Evolutionary conservation across 2,888 invertebrate genomes (phyloP).

Genomic region (Blastobasis lacticolella): DNA sequence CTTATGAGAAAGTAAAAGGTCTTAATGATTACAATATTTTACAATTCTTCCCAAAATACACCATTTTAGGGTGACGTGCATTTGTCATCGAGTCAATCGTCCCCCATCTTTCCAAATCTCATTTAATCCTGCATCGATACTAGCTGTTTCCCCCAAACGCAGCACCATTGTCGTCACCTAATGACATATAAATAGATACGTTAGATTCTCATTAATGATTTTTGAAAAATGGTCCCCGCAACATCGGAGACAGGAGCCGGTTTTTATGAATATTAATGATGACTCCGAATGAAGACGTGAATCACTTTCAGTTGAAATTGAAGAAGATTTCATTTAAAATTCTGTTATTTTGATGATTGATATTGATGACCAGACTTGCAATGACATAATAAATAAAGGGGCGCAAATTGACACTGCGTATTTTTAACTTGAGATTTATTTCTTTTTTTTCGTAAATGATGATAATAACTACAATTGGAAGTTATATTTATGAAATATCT

Average conservation of each 20-base stretch:
- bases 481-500: too few species aligned
- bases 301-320: conserved; percentile 12
- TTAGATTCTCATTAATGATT: conserved; percentile 22
- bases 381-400: background rate
- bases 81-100: background rate
- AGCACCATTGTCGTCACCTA: conserved; percentile 24
- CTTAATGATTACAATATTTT: too few species aligned
- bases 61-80: too few species aligned
- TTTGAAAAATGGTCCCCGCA: conserved; percentile 18
- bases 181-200: conserved; percentile 23
- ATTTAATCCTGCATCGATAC: conserved; percentile 30
- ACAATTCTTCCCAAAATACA: too few species aligned
- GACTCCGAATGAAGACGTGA: conserved; percentile 13
- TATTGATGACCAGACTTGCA: conserved; percentile 17
- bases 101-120: conserved; percentile 28
- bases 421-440: too few species aligned
- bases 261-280: conserved; percentile 31
- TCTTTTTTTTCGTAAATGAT: too few species aligned
- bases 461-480: too few species aligned
- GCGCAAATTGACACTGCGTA: too few species aligned
- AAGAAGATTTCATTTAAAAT: conserved; percentile 13
- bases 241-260: conserved; percentile 11
- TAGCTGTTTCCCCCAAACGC: conserved; percentile 20
- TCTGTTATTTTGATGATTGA: conserved; percentile 14
- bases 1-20: too few species aligned